Evolutionary conservation across 35 echinoderm and acorn worm species (phyloP), one percentile per base, ranked within the genome.

Genomic region (Holothuria glaberrima): DNA sequence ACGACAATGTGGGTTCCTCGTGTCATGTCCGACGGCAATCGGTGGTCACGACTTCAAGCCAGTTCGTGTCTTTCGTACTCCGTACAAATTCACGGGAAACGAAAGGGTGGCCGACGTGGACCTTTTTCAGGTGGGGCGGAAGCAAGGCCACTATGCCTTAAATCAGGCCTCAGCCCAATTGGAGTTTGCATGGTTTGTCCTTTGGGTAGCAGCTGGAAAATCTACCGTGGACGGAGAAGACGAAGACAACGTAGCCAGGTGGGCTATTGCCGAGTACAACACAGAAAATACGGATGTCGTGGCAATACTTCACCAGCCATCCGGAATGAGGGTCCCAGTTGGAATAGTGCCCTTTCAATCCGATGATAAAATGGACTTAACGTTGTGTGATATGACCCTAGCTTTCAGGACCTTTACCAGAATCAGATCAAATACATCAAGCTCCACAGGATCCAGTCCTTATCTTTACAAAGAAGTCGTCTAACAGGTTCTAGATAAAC

Each of bases 141-240:
- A 46, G 19, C 85, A 87, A 71, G 85, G 85, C 14, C 62, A 87
- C 20, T 87, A 87, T 41, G 44, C 63, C 32, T 12, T 87, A 2
- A 87, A 87, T 13, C 60, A 70, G 63, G 62, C 44, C 4, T 68
- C 85, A 52, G 30, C 44, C 22, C 85, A 87, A 35, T 22, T 87
- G 4, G 32, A 87, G n/a, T 87, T 87, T 50, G 9, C 85, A 10
- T 87, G 85, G 85, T 87, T 87, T n/a, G 85, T 87, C 33, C 25
- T 87, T 3, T 87, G 85, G 85, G 62, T 87, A 4, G 52, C 80
- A 5, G 21, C 71, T n/a, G 71, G 33, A 22, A 41, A 78, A 35
- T 0, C 69, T 6, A 36, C 31, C 13, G 41, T 27, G 6, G 59
- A 48, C 0, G 13, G 35, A 17, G 25, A 33, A 25, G 32, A 67